Conservation (phyloP, 2,797 vertebrate species). For the Caiman crocodilus region DNA sequence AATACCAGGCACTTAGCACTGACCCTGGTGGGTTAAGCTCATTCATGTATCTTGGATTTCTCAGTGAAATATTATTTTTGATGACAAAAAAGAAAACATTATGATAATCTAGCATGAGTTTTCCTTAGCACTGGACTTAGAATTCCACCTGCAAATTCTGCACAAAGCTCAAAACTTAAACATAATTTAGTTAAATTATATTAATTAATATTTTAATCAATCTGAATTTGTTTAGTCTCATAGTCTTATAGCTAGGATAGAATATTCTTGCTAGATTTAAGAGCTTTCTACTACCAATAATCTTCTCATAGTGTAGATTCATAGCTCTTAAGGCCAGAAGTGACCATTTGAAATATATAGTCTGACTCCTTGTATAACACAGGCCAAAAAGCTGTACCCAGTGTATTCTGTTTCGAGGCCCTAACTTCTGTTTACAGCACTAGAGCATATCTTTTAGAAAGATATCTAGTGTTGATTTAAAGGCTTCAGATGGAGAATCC, state of each 20-base stretch:
- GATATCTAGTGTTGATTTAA: neutral
- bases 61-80: neutral
- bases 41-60: no score
- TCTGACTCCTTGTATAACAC: neutral
- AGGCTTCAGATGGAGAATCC: neutral
- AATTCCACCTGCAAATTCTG: neutral
- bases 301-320: neutral
- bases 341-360: neutral
- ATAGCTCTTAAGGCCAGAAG: neutral
- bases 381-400: neutral
- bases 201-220: neutral
- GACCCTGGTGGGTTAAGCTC: no score
- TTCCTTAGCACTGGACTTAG: neutral
- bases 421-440: neutral
- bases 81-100: neutral
- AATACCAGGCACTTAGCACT: no score
- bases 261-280: neutral
- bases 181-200: neutral
- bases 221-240: neutral
- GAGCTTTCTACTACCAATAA: neutral
- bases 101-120: neutral
- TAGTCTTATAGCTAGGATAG: neutral
- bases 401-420: neutral
- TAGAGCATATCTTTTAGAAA: neutral
- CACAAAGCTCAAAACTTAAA: neutral